Evolutionary conservation across 2,113 vertebrate genomes (phyloP), one percentile per base, ranked within the genome.

Genomic region (Chaetops frenatus): DNA sequence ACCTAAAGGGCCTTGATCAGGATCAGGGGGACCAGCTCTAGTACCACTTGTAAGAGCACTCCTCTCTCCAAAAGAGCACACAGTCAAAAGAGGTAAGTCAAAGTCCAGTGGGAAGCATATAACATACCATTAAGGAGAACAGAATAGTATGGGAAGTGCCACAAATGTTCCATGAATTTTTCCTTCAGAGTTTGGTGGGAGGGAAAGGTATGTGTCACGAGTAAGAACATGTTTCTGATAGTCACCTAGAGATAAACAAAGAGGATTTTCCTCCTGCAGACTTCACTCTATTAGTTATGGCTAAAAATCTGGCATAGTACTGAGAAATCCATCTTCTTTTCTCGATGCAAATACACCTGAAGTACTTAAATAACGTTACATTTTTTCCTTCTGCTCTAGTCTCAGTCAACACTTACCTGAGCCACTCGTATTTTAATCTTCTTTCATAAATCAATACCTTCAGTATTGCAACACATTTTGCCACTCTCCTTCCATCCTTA

Each of bases 391-490:
- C 76, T 92, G 40, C 50, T 93, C 33, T 48, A 71, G 33, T 51
- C 74, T 84, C 62, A 57, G 81, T 31, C 76, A 94, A 86, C 50
- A 67, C 88, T 96, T 92, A 92, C 67, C 45, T 51, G 71, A 86
- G 31, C 28, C 28, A 88, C 65, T 48, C 0, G 0, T 83, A 89
- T 84, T 94, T 94, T 79, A 95, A 85, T 91, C 72, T 93, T 81
- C 48, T 64, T 77, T 90, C 65, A 91, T 90, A 92, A 83, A 95
- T 94, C 92, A 92, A 78, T 85, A 80, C 62, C 54, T 85, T 57
- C 56, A 91, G 74, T 53, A 67, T 2, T 76, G 48, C 44, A 90
- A 84, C 81, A 81, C 56, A 62, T 91, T 90, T 93, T 93, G 60
- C 86, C 47, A 33, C 36, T 64, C 47, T 94, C 28, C 42, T 84